A percentile compares a stretch with the other conserved stretches of the same genome.
phyloP scores from a whole-genome alignment of 2,797 vertebrate species.

The Kryptopterus vitreolus region DNA sequence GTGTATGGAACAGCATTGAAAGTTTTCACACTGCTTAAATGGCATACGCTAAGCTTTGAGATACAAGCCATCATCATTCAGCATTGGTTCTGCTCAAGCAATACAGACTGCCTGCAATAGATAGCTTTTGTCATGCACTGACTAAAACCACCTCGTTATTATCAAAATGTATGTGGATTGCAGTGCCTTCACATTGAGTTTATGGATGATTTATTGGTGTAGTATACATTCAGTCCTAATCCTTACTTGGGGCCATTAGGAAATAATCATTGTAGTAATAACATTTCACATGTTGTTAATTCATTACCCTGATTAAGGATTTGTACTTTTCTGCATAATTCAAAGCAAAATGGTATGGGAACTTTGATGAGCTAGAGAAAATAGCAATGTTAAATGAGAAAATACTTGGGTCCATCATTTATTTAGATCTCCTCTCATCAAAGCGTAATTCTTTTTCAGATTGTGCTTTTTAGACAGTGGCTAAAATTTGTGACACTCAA shows the following conservation, averaged over 20 bases:
- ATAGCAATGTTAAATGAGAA: neutral
- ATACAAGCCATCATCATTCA: constrained; percentile 17
- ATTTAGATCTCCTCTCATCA: constrained; percentile 15
- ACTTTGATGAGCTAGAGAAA: constrained; percentile 26
- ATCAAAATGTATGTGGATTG: neutral
- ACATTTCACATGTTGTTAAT: constrained; percentile 1
- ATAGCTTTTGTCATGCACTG: constrained; percentile 14
- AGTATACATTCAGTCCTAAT: constrained; percentile 3
- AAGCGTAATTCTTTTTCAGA: neutral
- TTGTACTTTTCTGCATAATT: neutral
- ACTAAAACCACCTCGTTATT: neutral
- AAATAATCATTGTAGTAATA: neutral
- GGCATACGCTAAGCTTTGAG: constrained; percentile 5
- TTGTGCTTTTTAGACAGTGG: constrained; percentile 9
- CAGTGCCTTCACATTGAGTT: neutral
- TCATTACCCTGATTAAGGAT: constrained; percentile 21
- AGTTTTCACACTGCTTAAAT: neutral
- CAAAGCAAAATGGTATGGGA: neutral
- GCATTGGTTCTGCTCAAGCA: neutral
- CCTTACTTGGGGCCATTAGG: constrained; percentile 25
- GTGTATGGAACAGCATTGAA: constrained; percentile 17
- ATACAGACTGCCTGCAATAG: neutral
- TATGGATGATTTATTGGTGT: neutral
- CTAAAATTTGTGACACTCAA: neutral
- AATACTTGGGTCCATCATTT: neutral